Conservation (phyloP, 2,113 vertebrate genomes). For the Pardalotus punctatus region DNA sequence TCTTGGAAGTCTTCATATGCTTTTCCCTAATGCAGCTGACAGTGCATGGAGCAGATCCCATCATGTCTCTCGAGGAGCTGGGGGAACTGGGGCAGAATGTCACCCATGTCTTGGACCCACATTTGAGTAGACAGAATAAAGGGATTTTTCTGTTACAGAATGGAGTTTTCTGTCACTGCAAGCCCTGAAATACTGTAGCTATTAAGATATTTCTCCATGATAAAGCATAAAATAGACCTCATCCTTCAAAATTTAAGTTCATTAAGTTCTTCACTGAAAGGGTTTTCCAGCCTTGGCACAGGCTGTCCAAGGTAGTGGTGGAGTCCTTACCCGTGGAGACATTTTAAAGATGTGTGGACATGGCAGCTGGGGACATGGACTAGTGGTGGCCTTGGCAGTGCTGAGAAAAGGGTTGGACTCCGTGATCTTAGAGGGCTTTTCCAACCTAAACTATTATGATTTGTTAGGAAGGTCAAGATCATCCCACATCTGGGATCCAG, state of each 20-base stretch:
- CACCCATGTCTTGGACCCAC: not conserved
- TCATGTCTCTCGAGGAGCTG: rapidly evolving
- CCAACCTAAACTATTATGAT: not conserved
- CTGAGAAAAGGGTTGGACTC: not conserved
- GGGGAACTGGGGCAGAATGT: not conserved
- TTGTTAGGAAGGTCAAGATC: not conserved
- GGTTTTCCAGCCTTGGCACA: not conserved
- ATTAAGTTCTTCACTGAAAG: not conserved
- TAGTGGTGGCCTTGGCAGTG: not conserved
- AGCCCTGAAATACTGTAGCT: not conserved
- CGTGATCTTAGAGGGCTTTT: not conserved
- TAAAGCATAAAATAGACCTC: not conserved
- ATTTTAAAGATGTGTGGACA: not conserved
- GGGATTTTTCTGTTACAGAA: not conserved
- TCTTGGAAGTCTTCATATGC: not conserved
- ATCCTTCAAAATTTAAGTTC: not conserved
- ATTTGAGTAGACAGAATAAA: not conserved
- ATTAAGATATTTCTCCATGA: not conserved
- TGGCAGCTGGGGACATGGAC: not conserved
- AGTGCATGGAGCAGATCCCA: not conserved
- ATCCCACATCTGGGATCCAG: not conserved
- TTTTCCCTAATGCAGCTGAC: not conserved
- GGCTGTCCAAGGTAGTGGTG: not conserved
- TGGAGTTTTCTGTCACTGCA: not conserved
- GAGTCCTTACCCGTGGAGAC: not conserved